A percentile compares a stretch with the other conserved stretches of the same genome.
Conservation (phyloP, 2,113 vertebrate species). For the Azemiops feae region DNA sequence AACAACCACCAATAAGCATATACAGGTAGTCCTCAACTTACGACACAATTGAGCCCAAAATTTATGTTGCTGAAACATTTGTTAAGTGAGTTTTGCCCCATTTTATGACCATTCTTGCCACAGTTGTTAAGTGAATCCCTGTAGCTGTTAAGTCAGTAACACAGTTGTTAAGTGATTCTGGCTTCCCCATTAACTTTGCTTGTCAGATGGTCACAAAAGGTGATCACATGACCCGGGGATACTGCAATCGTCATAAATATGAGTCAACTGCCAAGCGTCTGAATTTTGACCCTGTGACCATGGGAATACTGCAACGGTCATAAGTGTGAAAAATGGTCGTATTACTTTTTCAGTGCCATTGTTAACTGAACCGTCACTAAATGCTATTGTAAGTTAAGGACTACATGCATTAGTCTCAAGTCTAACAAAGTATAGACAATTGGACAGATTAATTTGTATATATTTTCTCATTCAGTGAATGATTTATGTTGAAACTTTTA, state of each 20-base stretch:
- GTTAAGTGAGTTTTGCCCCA: neutral
- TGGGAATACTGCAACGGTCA: neutral
- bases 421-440: neutral
- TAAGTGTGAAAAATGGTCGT: neutral
- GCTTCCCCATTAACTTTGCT: neutral
- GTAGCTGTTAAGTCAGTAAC: neutral
- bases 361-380: neutral
- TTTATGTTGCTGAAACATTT: neutral
- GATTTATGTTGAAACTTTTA: neutral
- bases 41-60: neutral
- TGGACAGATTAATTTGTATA: neutral
- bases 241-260: neutral
- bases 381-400: neutral
- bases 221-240: neutral
- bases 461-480: neutral
- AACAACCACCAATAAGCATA: neutral
- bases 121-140: neutral
- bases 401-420: neutral
- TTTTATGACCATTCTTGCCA: neutral
- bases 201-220: neutral
- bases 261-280: neutral
- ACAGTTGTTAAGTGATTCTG: neutral
- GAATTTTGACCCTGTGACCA: neutral
- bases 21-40: neutral
- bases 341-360: neutral